Base-by-base conservation (phyloP, 2,888 invertebrate species). In the Neelides folsomi region DNA sequence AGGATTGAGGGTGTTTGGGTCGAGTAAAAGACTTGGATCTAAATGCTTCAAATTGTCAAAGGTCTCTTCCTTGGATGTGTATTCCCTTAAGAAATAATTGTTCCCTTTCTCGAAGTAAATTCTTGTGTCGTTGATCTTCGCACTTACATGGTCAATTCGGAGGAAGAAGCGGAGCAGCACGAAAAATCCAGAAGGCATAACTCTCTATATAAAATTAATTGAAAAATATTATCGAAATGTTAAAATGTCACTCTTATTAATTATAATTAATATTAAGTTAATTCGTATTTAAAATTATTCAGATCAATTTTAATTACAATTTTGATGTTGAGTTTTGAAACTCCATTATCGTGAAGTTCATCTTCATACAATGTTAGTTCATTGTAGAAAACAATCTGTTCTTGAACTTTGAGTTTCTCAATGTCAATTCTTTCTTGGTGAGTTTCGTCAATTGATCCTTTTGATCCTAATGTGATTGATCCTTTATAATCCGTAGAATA, bases 341-440 rank as follows among this genome's bases (percentile, higher is more conserved):
- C 83, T 13, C 98, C 98, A 75, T 98, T 89, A 72, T 98, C 98
- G 68, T 95, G 95, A 44, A 98, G 73, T 71, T 98, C 98, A 75
- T 99, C 98, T 74, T 99, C 98, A 75, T 86, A 99, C 37, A 98
- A 73, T 52, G 87, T 83, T 35, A 97, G 73, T 69, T 97, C 93
- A 64, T 89, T 84, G 71, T 89, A 97, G 70, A 95, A 97, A 3
- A 89, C 71, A 51, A 99, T 98, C 68, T 83, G 82, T 65, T 98
- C 95, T 65, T 82, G 82, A 62, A 80, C 78, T 74, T 87, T 93
- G 41, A 98, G 72, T 68, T 86, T 78, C 63, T 93, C 87, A 65
- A 89, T 77, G 70, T 99, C 80, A 49, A 99, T 86, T 59, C 78
- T 73, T 67, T 86, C 83, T 8, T 51, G 49, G 40, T 80, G 76